Conservation (phyloP, 2,113 vertebrate species). For the Labeo catla region DNA sequence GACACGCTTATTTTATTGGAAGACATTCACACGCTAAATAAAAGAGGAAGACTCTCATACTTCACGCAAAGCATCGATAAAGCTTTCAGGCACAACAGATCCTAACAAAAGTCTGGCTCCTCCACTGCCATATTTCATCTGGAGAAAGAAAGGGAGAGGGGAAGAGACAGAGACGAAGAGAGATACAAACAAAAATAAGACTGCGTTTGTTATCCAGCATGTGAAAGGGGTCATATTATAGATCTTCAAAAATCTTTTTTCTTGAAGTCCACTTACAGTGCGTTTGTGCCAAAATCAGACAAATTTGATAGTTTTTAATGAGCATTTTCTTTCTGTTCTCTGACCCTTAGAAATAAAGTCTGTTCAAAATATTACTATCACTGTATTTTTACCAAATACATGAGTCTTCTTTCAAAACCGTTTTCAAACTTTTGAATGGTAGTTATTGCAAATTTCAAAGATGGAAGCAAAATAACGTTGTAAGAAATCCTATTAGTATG, state of each 20-base stretch:
- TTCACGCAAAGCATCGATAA: conserved; percentile 57
- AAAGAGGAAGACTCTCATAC: conserved; percentile 52
- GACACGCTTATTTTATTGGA: conserved; percentile 60
- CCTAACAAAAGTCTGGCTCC: conserved; percentile 49
- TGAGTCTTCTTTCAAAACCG: neutral
- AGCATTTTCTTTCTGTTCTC: neutral
- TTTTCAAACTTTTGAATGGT: neutral
- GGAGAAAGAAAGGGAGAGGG: conserved; percentile 32
- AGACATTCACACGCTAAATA: conserved; percentile 60
- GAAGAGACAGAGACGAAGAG: neutral
- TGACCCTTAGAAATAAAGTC: neutral
- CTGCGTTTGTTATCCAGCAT: neutral
- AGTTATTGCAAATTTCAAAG: neutral
- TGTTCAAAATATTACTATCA: neutral
- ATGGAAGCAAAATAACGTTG: neutral
- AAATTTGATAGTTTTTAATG: neutral
- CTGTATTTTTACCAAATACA: neutral
- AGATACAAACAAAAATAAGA: conserved; percentile 26
- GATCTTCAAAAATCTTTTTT: neutral
- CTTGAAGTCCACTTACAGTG: neutral
- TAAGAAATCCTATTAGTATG: too few species aligned
- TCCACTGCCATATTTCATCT: conserved; percentile 41
- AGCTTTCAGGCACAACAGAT: conserved; percentile 44
- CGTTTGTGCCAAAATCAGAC: neutral
- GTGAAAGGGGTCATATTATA: neutral